Conservation (phyloP, 1,140 invertebrate genomes). For the Lasioglossum albipes region DNA sequence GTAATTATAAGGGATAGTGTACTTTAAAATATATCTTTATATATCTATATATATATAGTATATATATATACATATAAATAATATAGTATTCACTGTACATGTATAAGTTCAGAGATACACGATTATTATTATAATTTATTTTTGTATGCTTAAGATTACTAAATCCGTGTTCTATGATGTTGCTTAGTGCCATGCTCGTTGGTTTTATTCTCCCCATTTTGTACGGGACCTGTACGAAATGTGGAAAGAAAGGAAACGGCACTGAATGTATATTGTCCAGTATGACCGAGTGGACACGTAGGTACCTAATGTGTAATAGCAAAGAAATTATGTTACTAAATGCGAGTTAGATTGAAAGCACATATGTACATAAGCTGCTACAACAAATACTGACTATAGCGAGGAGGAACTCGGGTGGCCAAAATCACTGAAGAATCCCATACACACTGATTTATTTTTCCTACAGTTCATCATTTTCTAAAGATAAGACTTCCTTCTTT, state of each 20-base stretch:
- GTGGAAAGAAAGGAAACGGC: conserved; percentile 23
- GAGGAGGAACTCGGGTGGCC: neutral
- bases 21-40: conserved; percentile 62
- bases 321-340: conserved; percentile 44
- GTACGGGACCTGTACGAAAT: conserved; percentile 41
- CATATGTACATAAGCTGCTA: conserved; percentile 10
- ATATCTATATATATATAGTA: conserved; percentile 26
- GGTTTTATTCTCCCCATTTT: conserved; percentile 31
- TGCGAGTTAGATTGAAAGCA: conserved; percentile 42
- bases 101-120: conserved; percentile 72
- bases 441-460: neutral
- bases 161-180: conserved; percentile 56
- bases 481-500: neutral
- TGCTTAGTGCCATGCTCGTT: conserved; percentile 62
- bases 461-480: neutral
- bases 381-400: neutral
- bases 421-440: neutral
- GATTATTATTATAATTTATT: conserved; percentile 76
- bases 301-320: conserved; percentile 57
- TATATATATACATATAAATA: conserved; percentile 60
- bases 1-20: conserved; percentile 59
- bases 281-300: conserved; percentile 23
- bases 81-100: conserved; percentile 74
- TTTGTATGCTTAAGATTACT: conserved; percentile 73
- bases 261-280: conserved; percentile 36